Base-by-base conservation (phyloP, 2,888 invertebrate genomes). In the Azorinus chamasolen region DNA sequence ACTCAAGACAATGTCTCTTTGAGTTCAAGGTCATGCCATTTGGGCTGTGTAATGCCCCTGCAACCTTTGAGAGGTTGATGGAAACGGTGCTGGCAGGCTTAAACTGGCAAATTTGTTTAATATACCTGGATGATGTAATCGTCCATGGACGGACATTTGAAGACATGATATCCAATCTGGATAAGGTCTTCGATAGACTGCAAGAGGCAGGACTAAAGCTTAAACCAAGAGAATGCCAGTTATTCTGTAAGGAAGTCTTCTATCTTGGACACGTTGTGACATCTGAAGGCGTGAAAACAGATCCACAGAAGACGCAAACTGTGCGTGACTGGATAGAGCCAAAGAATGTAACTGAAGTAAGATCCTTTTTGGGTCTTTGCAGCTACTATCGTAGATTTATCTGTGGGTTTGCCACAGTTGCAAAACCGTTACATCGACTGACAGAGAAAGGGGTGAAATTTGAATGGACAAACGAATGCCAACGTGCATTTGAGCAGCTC, bases 41-140 rank as follows among this genome's bases (percentile, higher is more conserved):
- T 20, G 82, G 84, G 12, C 39, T 85, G 14, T 43, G 59, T 16
- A 83, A 83, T 27, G 84, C 82, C n/a, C 81, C 79, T 20, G 69
- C 66, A 24, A 62, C 51, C 0, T 62, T 62, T 24, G 62, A 62
- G 16, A 32, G 50, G 24, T 20, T 62, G n/a, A 32, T 51, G 62
- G 50, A 62, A 51, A 18, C 37, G 8, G 48, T 58, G 10, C 18
- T 54, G 27, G 54, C 37, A 22, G 71, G 71, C 12, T 27, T 72
- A 14, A 46, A 71, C 20, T 64, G 64, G 62, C 41, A 65, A 16
- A 74, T 58, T 32, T 74, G 70, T 37, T 32, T 79, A 24, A 63
- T 72, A 6, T 71, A 79, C 41, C 46, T 79, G 12, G 79, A 79
- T 63, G 79, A 79, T 46, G 64, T 79, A 12, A 76, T 76, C 41